These are phyloP conservation scores for Rhagonycha lutea DNA, from an alignment of 2,888 invertebrate species.

Conservation along the genomic window DNA sequence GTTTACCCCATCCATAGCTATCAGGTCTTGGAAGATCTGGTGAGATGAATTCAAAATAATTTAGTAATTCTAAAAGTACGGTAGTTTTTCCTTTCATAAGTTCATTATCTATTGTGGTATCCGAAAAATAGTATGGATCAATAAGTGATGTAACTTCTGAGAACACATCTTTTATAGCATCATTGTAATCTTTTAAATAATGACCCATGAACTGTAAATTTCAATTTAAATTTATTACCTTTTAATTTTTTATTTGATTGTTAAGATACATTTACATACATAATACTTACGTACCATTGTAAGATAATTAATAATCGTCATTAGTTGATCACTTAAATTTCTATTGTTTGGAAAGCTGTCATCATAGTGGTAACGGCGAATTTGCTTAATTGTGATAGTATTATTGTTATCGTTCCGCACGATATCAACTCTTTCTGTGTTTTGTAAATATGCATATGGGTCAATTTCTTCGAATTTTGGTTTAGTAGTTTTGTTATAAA, in stretches of 20 bases:
- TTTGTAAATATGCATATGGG: conserved; percentile 70
- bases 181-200: too few species aligned
- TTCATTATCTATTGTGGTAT: conserved; percentile 68
- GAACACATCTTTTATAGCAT: too few species aligned
- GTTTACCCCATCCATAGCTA: conserved; percentile 81
- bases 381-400: conserved; percentile 73
- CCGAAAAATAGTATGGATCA: too few species aligned
- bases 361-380: conserved; percentile 72
- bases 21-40: conserved; percentile 64
- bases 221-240: too few species aligned
- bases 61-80: conserved; percentile 68
- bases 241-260: too few species aligned
- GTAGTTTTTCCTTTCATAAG: conserved; percentile 84
- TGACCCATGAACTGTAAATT: too few species aligned
- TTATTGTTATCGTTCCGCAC: conserved; percentile 64
- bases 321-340: conserved; percentile 69
- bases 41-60: conserved; percentile 60
- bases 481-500: conserved; percentile 58
- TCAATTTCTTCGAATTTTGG: conserved; percentile 63
- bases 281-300: conserved; percentile 78
- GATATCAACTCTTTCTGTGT: conserved; percentile 70
- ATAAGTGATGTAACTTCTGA: too few species aligned
- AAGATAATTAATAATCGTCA: conserved; percentile 78
- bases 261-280: too few species aligned
- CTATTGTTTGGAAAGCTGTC: conserved; percentile 66